Conservation (phyloP, 2,113 vertebrate species). For the Nymphicus hollandicus region DNA sequence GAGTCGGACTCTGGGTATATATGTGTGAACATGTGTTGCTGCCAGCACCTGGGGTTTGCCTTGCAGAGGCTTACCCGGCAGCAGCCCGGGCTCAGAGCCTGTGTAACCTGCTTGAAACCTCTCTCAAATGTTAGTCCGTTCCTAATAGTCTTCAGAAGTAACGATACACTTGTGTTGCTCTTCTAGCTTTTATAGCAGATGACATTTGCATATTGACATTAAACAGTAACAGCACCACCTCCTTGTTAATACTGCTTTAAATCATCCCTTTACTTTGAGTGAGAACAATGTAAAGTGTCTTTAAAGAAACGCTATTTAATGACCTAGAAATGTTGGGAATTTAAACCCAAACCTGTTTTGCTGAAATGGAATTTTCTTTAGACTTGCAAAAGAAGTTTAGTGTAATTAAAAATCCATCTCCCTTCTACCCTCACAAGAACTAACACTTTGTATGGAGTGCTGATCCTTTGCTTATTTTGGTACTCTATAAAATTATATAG, state of each 20-base stretch:
- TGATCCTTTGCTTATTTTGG: constrained; percentile 69
- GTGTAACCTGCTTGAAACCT: neutral
- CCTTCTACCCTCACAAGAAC: neutral
- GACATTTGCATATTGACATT: constrained; percentile 59
- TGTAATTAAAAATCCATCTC: constrained; percentile 28
- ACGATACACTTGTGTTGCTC: constrained; percentile 49
- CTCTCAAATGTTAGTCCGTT: neutral
- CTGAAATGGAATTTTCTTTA: constrained; percentile 57
- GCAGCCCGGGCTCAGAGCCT: neutral
- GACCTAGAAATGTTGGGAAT: constrained; percentile 4
- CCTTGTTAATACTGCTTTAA: constrained; percentile 65
- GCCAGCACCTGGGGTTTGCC: neutral
- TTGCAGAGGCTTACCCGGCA: neutral
- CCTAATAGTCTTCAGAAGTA: constrained; percentile 30
- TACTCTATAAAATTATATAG: constrained; percentile 61
- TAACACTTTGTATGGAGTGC: constrained; percentile 65
- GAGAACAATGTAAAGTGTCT: constrained; percentile 50
- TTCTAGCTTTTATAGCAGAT: constrained; percentile 55
- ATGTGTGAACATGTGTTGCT: accelerated
- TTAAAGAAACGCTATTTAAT: constrained; percentile 44
- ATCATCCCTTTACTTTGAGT: constrained; percentile 53
- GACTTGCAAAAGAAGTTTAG: constrained; percentile 9
- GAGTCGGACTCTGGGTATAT: accelerated
- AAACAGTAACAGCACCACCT: constrained; percentile 52
- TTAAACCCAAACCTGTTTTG: constrained; percentile 21